Conservation (phyloP, 2,888 invertebrate genomes). For the Aleiodes leptofemur region DNA sequence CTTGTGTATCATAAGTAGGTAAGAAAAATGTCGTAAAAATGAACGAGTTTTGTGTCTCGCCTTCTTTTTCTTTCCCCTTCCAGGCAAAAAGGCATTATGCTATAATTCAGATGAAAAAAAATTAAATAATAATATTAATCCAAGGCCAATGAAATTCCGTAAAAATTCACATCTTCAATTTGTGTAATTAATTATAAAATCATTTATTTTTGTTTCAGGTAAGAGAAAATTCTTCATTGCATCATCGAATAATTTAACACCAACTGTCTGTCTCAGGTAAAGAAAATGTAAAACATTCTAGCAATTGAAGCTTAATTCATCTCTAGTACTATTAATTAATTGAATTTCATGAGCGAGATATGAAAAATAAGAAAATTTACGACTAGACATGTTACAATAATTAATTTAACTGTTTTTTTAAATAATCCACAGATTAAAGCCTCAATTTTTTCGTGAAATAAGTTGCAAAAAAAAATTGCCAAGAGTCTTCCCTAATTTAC, state of each 20-base stretch:
- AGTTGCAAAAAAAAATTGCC: not conserved
- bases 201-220: slow-evolving; percentile 41
- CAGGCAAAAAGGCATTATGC: not conserved
- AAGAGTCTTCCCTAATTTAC: slow-evolving; percentile 1
- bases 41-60: slow-evolving; percentile 36
- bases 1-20: not conserved
- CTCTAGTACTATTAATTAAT: too few relatives aligned
- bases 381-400: too few relatives aligned
- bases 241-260: slow-evolving; percentile 1
- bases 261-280: slow-evolving; percentile 7
- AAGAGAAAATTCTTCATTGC: slow-evolving; percentile 17
- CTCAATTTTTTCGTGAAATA: not conserved
- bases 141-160: slow-evolving; percentile 6
- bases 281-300: not conserved
- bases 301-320: too few relatives aligned
- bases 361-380: slow-evolving; percentile 1
- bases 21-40: slow-evolving; percentile 38
- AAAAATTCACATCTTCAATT: slow-evolving; percentile 5
- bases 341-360: not conserved
- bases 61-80: not conserved
- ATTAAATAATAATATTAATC: slow-evolving; percentile 7
- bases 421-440: not conserved
- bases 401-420: not conserved
- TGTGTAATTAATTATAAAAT: not conserved
- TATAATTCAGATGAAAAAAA: not conserved